Base-by-base conservation (phyloP, 2,797 vertebrate species). In the Enteromius radiatus region DNA sequence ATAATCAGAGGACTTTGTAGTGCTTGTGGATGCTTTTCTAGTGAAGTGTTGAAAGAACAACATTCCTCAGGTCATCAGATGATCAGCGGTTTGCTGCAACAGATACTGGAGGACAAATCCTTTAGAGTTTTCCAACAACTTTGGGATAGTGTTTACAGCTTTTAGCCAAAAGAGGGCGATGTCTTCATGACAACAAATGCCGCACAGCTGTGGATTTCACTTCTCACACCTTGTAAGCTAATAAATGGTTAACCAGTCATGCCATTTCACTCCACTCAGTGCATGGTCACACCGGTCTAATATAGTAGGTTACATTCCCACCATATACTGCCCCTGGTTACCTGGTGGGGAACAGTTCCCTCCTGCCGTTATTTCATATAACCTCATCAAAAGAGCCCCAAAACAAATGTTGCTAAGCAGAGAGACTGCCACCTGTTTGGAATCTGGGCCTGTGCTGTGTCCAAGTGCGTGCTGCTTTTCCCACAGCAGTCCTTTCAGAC, bases 361-460 rank as follows among this genome's bases (percentile, higher is more conserved):
- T 86, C 88, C 94, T 93, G 92, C 85, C 87, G 91, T 91, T 94
- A 92, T 94, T 93, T 95, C 93, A 95, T 94, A 94, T 6, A 78
- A 33, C 68, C 76, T 84, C 90, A 76, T 88, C 84, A 1, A 43
- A 89, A 92, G 91, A 91, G 89, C 89, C 61, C 86, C 83, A 90
- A 88, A 91, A 94, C 88, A 94, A 94, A 93, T 86, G 96, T 96
- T 96, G 96, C 96, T 96, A 96, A 94, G 96, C 91, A 92, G 93
- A 90, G 79, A 74, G 84, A 89, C 93, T 95, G 93, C 94, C 93
- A 94, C 94, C 93, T 94, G 93, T 94, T 91, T 95, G 93, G 96
- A 96, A 96, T 96, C 87, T 63, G 8, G 71, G 87, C 88, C 91
- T 93, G 90, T 83, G 88, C 90, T 92, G 92, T 89, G 91, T 90